Evolutionary conservation across 2,113 vertebrate species (phyloP).

Genomic region (Alexandromys fortis): DNA sequence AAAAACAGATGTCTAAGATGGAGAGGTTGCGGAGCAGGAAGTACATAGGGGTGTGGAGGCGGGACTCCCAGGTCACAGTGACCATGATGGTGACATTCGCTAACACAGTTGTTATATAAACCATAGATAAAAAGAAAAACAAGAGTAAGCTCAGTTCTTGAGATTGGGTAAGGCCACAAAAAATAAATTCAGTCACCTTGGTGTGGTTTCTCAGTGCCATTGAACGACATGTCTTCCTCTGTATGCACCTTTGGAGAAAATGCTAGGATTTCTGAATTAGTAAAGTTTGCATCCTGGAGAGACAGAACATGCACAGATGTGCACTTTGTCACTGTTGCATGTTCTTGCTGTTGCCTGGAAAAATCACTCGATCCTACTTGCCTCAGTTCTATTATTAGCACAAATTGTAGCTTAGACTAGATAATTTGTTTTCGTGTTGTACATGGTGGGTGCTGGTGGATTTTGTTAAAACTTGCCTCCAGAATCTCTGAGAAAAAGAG

Average conservation of each 20-base stretch:
- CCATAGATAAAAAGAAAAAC: slow-evolving; percentile 57
- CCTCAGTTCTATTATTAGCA: background rate
- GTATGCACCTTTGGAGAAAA: background rate
- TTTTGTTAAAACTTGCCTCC: background rate
- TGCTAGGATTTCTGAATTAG: background rate
- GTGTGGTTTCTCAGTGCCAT: slow-evolving; percentile 67
- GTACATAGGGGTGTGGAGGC: slow-evolving; percentile 78
- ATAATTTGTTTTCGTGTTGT: background rate
- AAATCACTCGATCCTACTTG: background rate
- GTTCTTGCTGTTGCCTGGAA: background rate
- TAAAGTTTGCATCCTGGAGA: background rate
- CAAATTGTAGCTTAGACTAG: background rate
- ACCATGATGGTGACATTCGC: slow-evolving; percentile 71
- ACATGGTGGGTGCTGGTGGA: too few species aligned
- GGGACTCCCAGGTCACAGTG: slow-evolving; percentile 56
- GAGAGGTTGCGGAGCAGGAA: slow-evolving; percentile 73
- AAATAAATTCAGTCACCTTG: slow-evolving; percentile 72
- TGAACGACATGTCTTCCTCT: background rate
- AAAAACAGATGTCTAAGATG: slow-evolving; percentile 77
- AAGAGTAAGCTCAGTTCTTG: slow-evolving; percentile 52
- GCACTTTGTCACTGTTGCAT: background rate
- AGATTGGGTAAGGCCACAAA: slow-evolving; percentile 71
- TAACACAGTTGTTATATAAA: slow-evolving; percentile 54
- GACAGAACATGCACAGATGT: too few species aligned
- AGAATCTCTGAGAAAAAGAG: background rate